Percentiles rank a stretch among this genome's conserved stretches.
phyloP scores from a whole-genome alignment of 2,888 invertebrate genomes.

The Choreutis nemorana region DNA sequence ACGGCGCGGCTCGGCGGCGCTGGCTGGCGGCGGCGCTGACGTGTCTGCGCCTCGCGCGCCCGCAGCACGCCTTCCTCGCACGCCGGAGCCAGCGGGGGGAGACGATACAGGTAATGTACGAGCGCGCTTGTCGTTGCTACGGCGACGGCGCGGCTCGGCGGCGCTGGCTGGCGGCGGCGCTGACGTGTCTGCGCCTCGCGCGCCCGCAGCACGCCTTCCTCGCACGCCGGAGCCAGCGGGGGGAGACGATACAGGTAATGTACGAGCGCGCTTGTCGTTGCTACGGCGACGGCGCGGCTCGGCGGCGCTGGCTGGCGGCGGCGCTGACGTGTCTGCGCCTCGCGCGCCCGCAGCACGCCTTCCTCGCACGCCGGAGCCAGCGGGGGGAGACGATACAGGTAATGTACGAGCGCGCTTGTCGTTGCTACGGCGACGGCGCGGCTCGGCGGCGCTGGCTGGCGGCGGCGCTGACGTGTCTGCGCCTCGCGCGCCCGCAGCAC shows the following conservation, averaged over 20 bases:
- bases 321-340: conserved; percentile 82
- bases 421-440: conserved; percentile 70
- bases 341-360: conserved; percentile 80
- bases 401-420: conserved; percentile 91
- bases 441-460: conserved; percentile 83
- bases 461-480: conserved; percentile 80
- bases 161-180: conserved; percentile 80
- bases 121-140: conserved; percentile 80
- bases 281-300: conserved; percentile 70
- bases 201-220: conserved; percentile 86
- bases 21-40: conserved; percentile 84
- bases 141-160: conserved; percentile 76
- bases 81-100: too few relatives aligned
- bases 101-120: conserved; percentile 96
- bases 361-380: conserved; percentile 88
- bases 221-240: too few relatives aligned
- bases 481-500: conserved; percentile 77
- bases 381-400: too few relatives aligned
- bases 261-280: conserved; percentile 88
- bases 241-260: too few relatives aligned
- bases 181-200: conserved; percentile 81
- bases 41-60: conserved; percentile 76
- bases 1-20: conserved; percentile 77
- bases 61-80: conserved; percentile 87
- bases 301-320: conserved; percentile 81